Evolutionary conservation across 2,888 invertebrate species (phyloP).

Genomic region (Nomada goodeniana): DNA sequence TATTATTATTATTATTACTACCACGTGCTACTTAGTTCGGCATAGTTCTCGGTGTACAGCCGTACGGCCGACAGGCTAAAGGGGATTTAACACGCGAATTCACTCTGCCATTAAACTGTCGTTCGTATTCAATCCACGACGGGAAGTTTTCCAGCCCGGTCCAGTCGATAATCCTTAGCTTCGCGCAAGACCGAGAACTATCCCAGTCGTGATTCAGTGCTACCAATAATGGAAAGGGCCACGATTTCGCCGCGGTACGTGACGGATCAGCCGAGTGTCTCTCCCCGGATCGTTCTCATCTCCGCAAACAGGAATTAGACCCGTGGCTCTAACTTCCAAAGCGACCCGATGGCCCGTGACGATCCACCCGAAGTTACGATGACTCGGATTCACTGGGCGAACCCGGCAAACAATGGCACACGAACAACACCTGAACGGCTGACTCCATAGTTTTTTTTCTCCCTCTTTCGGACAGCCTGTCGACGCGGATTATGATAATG

Average conservation of each 20-base stretch:
- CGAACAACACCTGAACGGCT: conserved; percentile 63
- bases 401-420: conserved; percentile 42
- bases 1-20: no score
- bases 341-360: conserved; percentile 49
- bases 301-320: conserved; percentile 44
- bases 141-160: no score
- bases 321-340: conserved; percentile 40
- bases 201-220: neutral
- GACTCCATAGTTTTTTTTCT: conserved; percentile 60
- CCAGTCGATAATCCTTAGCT: neutral
- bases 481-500: conserved; percentile 80
- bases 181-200: neutral
- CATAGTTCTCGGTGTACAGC: no score
- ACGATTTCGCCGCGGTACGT: conserved; percentile 10
- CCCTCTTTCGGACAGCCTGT: conserved; percentile 43
- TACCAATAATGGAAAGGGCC: conserved; percentile 4
- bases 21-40: no score
- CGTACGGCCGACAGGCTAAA: neutral
- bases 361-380: conserved; percentile 27
- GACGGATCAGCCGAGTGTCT: conserved; percentile 22
- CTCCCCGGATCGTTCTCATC: conserved; percentile 16
- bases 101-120: neutral
- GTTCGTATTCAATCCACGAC: neutral
- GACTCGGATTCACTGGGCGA: conserved; percentile 30
- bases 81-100: neutral